phyloP scores from a whole-genome alignment of 2,113 vertebrate species.

The Peromyscus maniculatus region DNA sequence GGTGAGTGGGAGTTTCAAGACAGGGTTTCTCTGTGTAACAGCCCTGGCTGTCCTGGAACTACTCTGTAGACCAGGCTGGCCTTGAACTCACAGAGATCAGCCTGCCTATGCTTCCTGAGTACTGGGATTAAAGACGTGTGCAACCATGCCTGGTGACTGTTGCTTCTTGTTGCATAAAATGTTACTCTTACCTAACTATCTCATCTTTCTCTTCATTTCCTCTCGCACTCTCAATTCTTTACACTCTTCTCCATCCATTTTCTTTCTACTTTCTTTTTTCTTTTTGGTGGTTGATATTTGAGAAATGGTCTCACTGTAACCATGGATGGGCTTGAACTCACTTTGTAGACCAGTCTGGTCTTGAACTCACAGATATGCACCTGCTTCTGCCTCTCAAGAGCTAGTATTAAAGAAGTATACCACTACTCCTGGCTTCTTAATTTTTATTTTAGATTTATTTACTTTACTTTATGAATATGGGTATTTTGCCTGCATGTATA shows the following conservation, averaged over 20 bases:
- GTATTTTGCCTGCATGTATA: not conserved
- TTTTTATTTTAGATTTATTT: not conserved
- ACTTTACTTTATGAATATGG: not conserved
- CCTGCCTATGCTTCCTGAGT: not conserved
- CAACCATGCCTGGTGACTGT: not conserved
- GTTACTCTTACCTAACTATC: not conserved
- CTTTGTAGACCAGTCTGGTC: not conserved
- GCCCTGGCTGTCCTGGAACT: not conserved
- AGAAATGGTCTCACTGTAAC: not conserved
- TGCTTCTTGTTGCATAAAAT: not conserved
- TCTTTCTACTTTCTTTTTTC: not conserved
- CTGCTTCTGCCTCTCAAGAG: not conserved
- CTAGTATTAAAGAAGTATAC: not conserved
- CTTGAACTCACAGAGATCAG: not conserved
- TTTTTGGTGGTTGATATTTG: not conserved
- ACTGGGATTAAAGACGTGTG: not conserved
- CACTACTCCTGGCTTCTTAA: too few relatives aligned
- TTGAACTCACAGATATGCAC: not conserved
- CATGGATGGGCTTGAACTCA: not conserved
- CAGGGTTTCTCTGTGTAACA: not conserved
- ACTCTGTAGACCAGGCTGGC: not conserved
- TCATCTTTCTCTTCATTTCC: conserved; percentile 9
- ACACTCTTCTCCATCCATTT: not conserved
- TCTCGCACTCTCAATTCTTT: not conserved
- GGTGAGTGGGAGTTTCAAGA: not conserved